Percentiles rank a stretch among this genome's conserved stretches.
Evolutionary conservation across 2,113 vertebrate species (phyloP).

Genomic region (Ibidorhyncha struthersii): DNA sequence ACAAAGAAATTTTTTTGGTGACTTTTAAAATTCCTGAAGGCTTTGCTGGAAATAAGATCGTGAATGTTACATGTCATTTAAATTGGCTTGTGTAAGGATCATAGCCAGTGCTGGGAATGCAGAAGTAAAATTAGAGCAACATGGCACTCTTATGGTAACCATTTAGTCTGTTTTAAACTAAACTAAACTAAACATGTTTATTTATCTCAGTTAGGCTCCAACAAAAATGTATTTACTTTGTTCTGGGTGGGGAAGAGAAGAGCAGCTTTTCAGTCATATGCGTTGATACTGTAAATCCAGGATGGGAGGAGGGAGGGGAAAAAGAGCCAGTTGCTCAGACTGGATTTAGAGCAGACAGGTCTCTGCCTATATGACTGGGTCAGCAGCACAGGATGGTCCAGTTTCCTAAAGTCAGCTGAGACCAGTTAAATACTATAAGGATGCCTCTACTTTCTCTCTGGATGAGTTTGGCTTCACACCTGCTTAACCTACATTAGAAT

Average conservation of each 20-base stretch:
- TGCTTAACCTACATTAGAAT: slow-evolving; percentile 82
- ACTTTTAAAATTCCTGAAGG: not conserved
- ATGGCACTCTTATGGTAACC: not conserved
- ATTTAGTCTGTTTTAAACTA: not conserved
- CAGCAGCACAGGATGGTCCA: slow-evolving; percentile 19
- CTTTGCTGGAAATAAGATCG: not conserved
- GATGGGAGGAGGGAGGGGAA: not conserved
- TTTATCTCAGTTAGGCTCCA: not conserved
- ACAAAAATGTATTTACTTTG: not conserved
- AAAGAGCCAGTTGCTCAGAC: not conserved
- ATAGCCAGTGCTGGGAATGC: not conserved
- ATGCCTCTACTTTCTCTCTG: slow-evolving; percentile 62
- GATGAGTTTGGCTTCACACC: slow-evolving; percentile 68
- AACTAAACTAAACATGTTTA: no score
- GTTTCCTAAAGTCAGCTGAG: slow-evolving; percentile 53
- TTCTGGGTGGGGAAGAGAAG: not conserved
- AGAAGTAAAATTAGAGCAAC: not conserved
- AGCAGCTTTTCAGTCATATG: not conserved
- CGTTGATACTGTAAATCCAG: slow-evolving; percentile 20
- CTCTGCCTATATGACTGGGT: slow-evolving; percentile 37
- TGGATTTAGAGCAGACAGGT: slow-evolving; percentile 38
- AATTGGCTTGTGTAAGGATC: not conserved
- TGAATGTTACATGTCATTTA: not conserved
- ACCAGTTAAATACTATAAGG: slow-evolving; percentile 57
- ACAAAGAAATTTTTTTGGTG: not conserved